Evolutionary conservation across 2,888 invertebrate genomes (phyloP), one percentile per base, ranked within the genome.

Genomic region (Heteromurus nitidus): DNA sequence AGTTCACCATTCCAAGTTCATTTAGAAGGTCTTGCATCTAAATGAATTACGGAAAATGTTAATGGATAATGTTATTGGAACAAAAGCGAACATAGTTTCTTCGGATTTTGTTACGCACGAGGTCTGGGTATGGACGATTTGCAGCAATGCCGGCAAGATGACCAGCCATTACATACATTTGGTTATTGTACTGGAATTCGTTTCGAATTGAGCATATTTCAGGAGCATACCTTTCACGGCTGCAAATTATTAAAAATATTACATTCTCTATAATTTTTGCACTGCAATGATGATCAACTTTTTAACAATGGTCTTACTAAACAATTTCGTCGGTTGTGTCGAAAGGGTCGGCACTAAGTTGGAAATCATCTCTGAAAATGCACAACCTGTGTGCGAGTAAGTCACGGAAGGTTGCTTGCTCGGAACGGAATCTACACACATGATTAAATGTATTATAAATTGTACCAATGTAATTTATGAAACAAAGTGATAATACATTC

Each of bases 1-100:
- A 77, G 22, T 82, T 76, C 31, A n/a, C 60, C 84, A 85, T 84
- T n/a, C 85, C 85, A n/a, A 85, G 47, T 16, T 85, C 79, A 11
- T 5, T 9, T 0, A 84, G 30, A 13, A 85, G 20, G 0, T 74
- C 76, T 13, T 64, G 9, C 16, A 64, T 7, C 60, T 60, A 50
- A 50, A 36, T 5, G 36, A 9, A 36, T 36, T 36, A 9, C 36
- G 5, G 36, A 36, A 64, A 53, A 50, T 18, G n/a, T 18, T 9
- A 58, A 24, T 18, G n/a, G n/a, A n/a, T 20, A 53, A 67, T 26
- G 20, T 42, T 18, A 1, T 64, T 1, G 47, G 62, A 70, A 18
- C 16, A 42, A 9, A 36, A 13, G 13, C 5, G 36, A 36, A 36
- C 13, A 36, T 36, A 13, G 36, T 5, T 24, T 22, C 5, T 22